phyloP scores from a whole-genome alignment of 23 tunicate species.

The Diplosoma virens region DNA sequence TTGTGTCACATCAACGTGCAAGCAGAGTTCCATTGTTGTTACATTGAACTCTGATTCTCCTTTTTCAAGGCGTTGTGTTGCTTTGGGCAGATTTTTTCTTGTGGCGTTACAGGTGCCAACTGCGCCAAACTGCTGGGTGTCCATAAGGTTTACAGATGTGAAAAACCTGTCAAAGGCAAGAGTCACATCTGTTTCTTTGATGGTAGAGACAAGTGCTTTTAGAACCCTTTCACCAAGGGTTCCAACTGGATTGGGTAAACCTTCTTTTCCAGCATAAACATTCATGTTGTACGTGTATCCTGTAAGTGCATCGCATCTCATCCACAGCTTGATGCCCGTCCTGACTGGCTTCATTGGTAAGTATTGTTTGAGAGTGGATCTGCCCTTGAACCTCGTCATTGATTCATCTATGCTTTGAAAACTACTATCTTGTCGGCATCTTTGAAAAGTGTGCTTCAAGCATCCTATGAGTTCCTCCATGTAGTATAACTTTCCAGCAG shows the following conservation, averaged over 20 bases:
- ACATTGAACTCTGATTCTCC: conserved; percentile 19
- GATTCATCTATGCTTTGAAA: conserved; percentile 19
- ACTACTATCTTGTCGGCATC: conserved; percentile 17
- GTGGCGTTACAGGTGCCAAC: conserved; percentile 6
- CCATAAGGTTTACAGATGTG: conserved; percentile 24
- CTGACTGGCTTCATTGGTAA: conserved; percentile 19
- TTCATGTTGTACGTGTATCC: conserved; percentile 17
- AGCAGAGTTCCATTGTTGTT: conserved; percentile 6
- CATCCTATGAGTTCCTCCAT: conserved; percentile 16
- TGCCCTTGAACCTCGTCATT: conserved; percentile 23
- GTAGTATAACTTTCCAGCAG: conserved; percentile 22
- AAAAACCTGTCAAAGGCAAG: conserved; percentile 27
- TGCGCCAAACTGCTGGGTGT: conserved; percentile 5
- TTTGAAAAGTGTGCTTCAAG: conserved; percentile 15
- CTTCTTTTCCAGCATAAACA: conserved; percentile 23
- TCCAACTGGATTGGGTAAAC: neutral
- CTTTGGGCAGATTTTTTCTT: conserved; percentile 21
- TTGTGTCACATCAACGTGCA: conserved; percentile 1
- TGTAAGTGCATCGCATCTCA: conserved; percentile 8
- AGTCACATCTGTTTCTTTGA: conserved; percentile 18
- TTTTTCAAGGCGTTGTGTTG: neutral
- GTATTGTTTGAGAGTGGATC: conserved; percentile 17
- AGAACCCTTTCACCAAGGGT: conserved; percentile 24
- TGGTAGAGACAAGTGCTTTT: conserved; percentile 6
- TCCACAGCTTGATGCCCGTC: conserved; percentile 8